A percentile compares a stretch with the other conserved stretches of the same genome.
These are phyloP conservation scores for Bugula neritina DNA, from an alignment of 2,888 invertebrate species.

Conservation along the genomic window DNA sequence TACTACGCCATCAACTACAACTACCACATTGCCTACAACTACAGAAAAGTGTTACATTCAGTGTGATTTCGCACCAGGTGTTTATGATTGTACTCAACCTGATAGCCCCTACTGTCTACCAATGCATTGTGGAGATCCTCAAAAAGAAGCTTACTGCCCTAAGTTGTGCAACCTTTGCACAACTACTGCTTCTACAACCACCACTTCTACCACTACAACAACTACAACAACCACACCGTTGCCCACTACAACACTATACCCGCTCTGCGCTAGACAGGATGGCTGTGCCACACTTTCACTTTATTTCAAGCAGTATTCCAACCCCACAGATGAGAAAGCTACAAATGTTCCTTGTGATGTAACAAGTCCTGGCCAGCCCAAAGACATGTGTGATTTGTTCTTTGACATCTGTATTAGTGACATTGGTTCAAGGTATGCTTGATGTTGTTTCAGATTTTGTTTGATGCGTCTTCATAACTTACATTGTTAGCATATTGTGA, in stretches of 20 bases:
- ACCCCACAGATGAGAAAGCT: constrained; percentile 21
- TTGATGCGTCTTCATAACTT: too few species aligned
- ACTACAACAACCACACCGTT: not conserved
- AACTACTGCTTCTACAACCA: not conserved
- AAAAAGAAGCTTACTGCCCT: constrained; percentile 2
- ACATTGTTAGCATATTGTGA: too few species aligned
- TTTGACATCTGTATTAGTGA: constrained; percentile 22
- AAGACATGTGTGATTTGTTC: constrained; percentile 1
- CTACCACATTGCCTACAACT: not conserved
- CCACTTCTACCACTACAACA: not conserved
- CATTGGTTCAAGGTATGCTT: not conserved
- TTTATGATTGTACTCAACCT: constrained; percentile 7
- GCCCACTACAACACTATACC: not conserved
- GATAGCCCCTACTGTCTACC: constrained; percentile 2
- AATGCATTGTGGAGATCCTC: not conserved
- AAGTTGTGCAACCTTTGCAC: not conserved
- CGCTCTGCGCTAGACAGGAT: not conserved
- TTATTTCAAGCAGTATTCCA: not conserved
- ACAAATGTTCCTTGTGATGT: constrained; percentile 11
- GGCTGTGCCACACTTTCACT: not conserved
- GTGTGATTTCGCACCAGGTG: constrained; percentile 11
- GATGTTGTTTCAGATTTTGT: too few species aligned
- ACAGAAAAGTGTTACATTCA: not conserved
- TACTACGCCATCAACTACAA: not conserved
- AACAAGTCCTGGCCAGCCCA: constrained; percentile 8